Conservation (phyloP, 2,797 vertebrate species). For the Lacerta viridis region DNA sequence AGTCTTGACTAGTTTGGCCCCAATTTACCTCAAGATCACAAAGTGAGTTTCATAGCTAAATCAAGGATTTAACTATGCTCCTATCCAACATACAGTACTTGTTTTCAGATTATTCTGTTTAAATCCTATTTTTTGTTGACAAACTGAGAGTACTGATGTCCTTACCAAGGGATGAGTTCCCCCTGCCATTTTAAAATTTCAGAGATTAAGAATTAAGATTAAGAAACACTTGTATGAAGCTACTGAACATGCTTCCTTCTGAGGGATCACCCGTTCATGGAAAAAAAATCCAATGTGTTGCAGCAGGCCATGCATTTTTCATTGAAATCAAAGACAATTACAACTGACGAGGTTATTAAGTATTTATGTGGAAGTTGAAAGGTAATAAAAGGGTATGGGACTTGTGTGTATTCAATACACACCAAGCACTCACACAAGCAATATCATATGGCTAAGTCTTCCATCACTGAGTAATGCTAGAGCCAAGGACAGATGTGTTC, state of each 20-base stretch:
- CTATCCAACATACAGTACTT: too few species aligned
- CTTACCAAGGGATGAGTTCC: background rate
- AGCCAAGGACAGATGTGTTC: slow-evolving; percentile 37
- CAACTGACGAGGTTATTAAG: slow-evolving; percentile 75
- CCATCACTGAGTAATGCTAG: slow-evolving; percentile 67
- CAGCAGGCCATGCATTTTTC: slow-evolving; percentile 70
- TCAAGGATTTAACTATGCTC: background rate
- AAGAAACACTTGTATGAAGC: background rate
- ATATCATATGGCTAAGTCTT: slow-evolving; percentile 67
- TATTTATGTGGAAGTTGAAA: slow-evolving; percentile 78
- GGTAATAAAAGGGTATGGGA: slow-evolving; percentile 75
- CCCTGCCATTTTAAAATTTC: background rate
- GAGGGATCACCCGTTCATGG: slow-evolving; percentile 57
- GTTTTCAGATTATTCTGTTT: background rate
- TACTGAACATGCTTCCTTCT: slow-evolving; percentile 41
- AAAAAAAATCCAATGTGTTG: slow-evolving; percentile 55
- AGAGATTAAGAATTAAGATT: slow-evolving; percentile 15
- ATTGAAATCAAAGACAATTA: slow-evolving; percentile 77
- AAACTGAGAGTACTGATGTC: too few species aligned
- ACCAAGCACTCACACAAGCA: slow-evolving; percentile 29
- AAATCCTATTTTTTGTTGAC: background rate
- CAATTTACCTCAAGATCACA: background rate
- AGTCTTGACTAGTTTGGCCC: background rate
- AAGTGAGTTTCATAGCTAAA: background rate
- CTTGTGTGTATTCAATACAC: slow-evolving; percentile 70